phyloP scores from a whole-genome alignment of 2,113 vertebrate genomes.

The Leptocoma aspasia region DNA sequence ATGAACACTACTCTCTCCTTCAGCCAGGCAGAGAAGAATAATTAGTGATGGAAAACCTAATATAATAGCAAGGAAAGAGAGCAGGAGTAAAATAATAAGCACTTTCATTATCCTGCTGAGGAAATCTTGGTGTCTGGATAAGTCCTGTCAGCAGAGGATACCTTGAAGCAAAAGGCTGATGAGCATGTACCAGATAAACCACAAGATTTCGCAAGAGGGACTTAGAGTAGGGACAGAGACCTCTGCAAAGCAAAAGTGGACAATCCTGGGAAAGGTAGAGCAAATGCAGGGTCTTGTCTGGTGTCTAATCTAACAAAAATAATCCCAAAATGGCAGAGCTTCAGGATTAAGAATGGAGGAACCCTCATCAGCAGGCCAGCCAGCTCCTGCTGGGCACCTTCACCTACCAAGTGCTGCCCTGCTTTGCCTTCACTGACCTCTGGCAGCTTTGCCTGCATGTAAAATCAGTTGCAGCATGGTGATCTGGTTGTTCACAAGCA shows the following conservation, averaged over 20 bases:
- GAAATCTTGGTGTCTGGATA: neutral
- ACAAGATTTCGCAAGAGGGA: neutral
- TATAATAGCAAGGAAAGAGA: neutral
- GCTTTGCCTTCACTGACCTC: neutral
- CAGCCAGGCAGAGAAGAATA: neutral
- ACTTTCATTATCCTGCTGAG: neutral
- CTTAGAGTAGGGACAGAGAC: neutral
- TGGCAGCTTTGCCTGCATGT: neutral
- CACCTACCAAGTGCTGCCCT: neutral
- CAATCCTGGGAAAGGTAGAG: neutral
- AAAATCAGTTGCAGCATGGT: neutral
- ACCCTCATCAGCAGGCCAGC: neutral
- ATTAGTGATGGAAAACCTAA: neutral
- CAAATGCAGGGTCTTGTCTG: neutral
- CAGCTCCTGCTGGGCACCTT: neutral
- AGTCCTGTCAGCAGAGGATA: neutral
- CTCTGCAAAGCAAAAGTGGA: neutral
- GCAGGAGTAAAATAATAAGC: neutral
- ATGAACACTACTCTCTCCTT: neutral
- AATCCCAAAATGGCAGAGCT: neutral
- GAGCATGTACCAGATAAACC: neutral
- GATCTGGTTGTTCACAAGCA: neutral
- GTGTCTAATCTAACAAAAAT: neutral
- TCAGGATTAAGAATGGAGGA: neutral
- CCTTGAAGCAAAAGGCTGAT: neutral